Conservation (phyloP, 1,140 invertebrate species). For the Coelopa frigida region DNA sequence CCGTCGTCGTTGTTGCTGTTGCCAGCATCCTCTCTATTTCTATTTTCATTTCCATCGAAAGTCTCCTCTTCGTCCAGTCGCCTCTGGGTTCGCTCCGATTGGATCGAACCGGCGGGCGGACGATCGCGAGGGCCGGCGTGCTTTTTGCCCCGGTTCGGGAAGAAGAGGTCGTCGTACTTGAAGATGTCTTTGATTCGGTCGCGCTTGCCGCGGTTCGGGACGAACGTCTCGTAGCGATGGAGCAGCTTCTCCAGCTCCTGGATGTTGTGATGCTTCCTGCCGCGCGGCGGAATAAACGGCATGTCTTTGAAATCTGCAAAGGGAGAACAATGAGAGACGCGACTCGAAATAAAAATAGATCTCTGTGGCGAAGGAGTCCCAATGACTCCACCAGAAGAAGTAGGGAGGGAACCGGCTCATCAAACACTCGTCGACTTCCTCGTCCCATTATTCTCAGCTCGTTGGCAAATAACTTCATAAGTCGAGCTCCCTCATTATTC, state of each 20-base stretch:
- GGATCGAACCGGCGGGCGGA: no score
- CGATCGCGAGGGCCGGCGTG: no score
- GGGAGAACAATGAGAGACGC: no score
- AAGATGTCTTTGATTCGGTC: conserved; percentile 43
- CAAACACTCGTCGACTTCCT: no score
- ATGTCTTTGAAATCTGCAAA: no score
- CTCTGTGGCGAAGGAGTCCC: no score
- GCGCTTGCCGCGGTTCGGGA: conserved; percentile 39
- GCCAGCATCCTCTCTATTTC: conserved; percentile 12
- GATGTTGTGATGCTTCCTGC: conserved; percentile 36
- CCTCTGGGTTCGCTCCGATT: neutral
- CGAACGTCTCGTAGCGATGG: conserved; percentile 35
- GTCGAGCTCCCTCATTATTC: no score
- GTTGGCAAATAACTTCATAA: no score
- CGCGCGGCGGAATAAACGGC: conserved; percentile 40
- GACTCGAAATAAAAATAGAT: no score
- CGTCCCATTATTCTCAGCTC: no score
- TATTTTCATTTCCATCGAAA: neutral
- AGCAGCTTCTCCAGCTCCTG: conserved; percentile 30
- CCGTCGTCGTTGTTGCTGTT: conserved; percentile 9
- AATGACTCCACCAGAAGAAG: no score
- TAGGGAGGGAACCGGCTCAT: no score
- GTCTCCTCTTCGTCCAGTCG: neutral
- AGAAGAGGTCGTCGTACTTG: conserved; percentile 42
- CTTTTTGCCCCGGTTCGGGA: conserved; percentile 41